These are phyloP conservation scores for Uria aalge DNA, from an alignment of 2,113 vertebrate genomes.

Conservation along the genomic window DNA sequence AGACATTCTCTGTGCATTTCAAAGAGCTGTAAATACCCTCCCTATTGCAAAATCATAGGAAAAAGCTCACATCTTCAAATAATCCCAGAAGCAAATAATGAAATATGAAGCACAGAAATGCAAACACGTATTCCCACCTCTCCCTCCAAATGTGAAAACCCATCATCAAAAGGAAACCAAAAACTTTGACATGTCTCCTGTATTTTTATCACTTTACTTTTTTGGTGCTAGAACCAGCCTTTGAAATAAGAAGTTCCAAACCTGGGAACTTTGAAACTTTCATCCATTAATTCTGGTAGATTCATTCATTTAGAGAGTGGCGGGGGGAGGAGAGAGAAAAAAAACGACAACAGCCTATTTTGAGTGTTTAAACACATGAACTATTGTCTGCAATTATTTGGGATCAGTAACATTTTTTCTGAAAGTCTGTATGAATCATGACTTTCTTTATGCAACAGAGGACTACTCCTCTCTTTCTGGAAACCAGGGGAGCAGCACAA, in stretches of 20 bases:
- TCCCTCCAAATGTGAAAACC: not conserved
- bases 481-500: not conserved
- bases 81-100: not conserved
- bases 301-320: not conserved
- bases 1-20: not conserved
- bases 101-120: not conserved
- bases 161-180: not conserved
- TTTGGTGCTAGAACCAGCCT: not conserved
- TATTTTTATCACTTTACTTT: not conserved
- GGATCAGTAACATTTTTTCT: not conserved
- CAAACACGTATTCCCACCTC: not conserved
- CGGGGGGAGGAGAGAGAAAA: fast-evolving
- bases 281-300: not conserved
- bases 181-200: not conserved
- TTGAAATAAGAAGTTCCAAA: not conserved
- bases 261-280: not conserved
- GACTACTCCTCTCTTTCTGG: not conserved
- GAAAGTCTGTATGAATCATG: not conserved
- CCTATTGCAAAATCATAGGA: not conserved
- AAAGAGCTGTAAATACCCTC: not conserved
- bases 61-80: not conserved
- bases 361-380: not conserved
- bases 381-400: not conserved
- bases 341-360: not conserved
- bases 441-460: not conserved